Evolutionary conservation across 2,113 vertebrate genomes (phyloP), one percentile per base, ranked within the genome.

Genomic region (Hippoglossus stenolepis): DNA sequence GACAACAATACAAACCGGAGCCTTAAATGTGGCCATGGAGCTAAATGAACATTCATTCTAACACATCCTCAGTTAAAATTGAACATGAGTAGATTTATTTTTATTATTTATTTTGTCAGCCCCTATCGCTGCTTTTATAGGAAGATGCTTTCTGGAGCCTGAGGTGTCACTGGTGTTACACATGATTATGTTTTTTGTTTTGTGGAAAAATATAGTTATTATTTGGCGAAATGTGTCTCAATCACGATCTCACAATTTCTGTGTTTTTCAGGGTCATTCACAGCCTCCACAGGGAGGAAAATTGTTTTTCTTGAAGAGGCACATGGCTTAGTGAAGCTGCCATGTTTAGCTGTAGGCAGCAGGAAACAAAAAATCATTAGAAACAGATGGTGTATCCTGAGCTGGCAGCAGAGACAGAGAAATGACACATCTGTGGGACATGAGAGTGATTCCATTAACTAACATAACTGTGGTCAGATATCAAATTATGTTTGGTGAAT

Each of bases 401-500:
- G 49, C 65, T 70, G 75, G 28, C 40, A 43, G 14, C 40, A 40
- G 35, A 83, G 45, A 74, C 63, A 73, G 43, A 86, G 62, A 73
- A 77, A 76, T 72, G 72, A 73, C 86, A 83, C 78, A 85, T 86
- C 77, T 81, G 85, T 81, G 63, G 40, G 79, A 82, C 75, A 45
- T n/a, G 26, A 82, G 73, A 76, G 75, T 76, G 75, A 87, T 90
- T 84, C 73, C 81, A 77, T 83, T 79, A 86, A 80, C 70, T 76
- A 83, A 77, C 80, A 82, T 83, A 80, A 90, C 83, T 83, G 77
- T 84, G 82, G 81, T 79, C 59, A 79, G 64, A 79, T 78, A 73
- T 89, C 80, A 85, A 73, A 88, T 85, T 76, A 84, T 73, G 65
- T 84, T 70, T 70, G 77, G 20, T 72, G 65, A 77, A 79, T 85